Percentiles rank a stretch among this genome's conserved stretches.
phyloP scores from a whole-genome alignment of 2,113 vertebrate genomes.

The Trematocara unimaculatum region DNA sequence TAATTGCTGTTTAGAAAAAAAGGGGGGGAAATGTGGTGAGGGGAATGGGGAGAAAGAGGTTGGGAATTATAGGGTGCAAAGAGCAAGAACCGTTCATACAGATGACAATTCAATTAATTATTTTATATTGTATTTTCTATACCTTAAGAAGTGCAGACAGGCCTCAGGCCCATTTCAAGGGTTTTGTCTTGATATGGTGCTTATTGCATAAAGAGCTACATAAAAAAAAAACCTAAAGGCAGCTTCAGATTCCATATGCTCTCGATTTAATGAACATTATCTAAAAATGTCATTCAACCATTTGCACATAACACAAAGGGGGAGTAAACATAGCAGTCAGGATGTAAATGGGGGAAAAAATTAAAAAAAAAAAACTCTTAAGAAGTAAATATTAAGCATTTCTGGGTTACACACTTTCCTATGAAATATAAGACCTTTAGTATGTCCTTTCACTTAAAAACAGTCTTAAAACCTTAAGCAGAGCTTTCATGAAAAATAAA shows the following conservation, averaged over 20 bases:
- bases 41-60: conserved; percentile 92
- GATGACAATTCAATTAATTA: conserved; percentile 92
- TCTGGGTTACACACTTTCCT: background rate
- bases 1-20: conserved; percentile 99
- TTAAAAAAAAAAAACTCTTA: background rate
- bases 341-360: background rate
- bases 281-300: background rate
- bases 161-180: background rate
- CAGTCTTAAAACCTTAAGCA: conserved; percentile 45
- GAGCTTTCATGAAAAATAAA: conserved; percentile 57
- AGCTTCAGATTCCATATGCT: background rate
- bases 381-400: background rate
- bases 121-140: conserved; percentile 79
- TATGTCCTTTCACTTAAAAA: conserved; percentile 21
- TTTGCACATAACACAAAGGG: background rate
- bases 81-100: conserved; percentile 91
- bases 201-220: background rate
- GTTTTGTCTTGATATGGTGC: conserved; percentile 17
- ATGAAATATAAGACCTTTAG: conserved; percentile 20
- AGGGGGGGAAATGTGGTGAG: conserved; percentile 83
- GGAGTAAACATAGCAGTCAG: background rate
- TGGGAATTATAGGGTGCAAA: conserved; percentile 98
- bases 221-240: background rate
- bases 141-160: conserved; percentile 76
- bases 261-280: background rate